Evolutionary conservation across 1,140 invertebrate species (phyloP).

Genomic region (Camponotus floridanus): DNA sequence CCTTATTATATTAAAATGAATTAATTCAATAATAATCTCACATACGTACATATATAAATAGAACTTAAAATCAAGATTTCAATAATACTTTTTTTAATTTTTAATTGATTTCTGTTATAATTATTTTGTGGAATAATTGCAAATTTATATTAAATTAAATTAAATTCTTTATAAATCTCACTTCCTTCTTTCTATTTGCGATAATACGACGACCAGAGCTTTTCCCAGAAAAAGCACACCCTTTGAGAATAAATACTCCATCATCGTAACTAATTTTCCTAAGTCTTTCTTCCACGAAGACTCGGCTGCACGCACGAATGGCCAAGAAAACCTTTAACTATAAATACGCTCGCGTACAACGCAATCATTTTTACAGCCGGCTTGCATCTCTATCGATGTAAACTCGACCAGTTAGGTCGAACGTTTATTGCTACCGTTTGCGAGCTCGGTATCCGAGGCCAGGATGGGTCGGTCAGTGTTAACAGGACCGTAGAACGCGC

Average conservation of each 20-base stretch:
- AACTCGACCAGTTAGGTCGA: constrained; percentile 36
- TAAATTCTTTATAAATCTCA: neutral
- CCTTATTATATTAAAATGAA: neutral
- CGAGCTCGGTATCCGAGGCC: constrained; percentile 39
- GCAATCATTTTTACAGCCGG: constrained; percentile 45
- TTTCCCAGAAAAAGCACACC: neutral
- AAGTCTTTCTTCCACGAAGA: neutral
- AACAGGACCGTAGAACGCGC: constrained; percentile 57
- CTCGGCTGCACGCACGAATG: constrained; percentile 18
- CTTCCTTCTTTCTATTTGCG: neutral
- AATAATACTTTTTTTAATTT: neutral
- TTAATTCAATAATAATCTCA: neutral
- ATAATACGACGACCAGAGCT: neutral
- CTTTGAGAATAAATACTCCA: constrained; percentile 38
- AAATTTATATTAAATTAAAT: constrained; percentile 1
- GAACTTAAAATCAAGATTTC: neutral
- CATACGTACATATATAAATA: neutral
- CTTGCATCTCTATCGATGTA: constrained; percentile 56
- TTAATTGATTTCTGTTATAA: neutral
- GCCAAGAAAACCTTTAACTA: constrained; percentile 39
- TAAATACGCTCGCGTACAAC: constrained; percentile 56
- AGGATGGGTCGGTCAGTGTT: constrained; percentile 52
- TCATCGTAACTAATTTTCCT: constrained; percentile 24
- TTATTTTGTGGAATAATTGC: neutral
- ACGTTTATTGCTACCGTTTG: constrained; percentile 60